A percentile compares a stretch with the other conserved stretches of the same genome.
These are phyloP conservation scores for Heliconius ethilla DNA, from an alignment of 2,888 invertebrate genomes.

Conservation along the genomic window DNA sequence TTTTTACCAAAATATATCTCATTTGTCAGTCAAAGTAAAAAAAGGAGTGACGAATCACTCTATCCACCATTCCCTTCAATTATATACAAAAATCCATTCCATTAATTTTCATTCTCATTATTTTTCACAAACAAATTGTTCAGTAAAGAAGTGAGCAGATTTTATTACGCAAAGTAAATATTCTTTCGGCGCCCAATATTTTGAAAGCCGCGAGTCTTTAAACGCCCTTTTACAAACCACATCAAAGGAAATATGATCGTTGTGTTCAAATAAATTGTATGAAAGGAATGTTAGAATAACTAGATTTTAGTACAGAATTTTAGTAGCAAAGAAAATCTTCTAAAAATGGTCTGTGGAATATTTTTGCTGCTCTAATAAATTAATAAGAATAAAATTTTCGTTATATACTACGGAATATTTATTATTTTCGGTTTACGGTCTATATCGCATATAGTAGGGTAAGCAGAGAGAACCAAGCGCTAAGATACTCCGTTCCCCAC, in stretches of 20 bases:
- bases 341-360: neutral
- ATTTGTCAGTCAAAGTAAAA: too few relatives aligned
- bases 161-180: conserved; percentile 26
- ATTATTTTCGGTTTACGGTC: neutral
- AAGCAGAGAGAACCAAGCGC: neutral
- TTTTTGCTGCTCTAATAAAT: neutral
- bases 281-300: conserved; percentile 9
- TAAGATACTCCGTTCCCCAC: neutral
- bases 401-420: too few relatives aligned
- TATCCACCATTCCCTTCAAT: neutral
- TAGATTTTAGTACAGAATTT: conserved; percentile 1
- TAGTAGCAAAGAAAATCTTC: neutral
- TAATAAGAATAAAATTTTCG: too few relatives aligned
- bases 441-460: neutral
- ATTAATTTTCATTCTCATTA: neutral
- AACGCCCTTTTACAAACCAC: conserved; percentile 25
- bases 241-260: conserved; percentile 26
- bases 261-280: conserved; percentile 19
- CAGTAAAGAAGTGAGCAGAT: conserved; percentile 11
- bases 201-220: conserved; percentile 18
- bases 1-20: too few relatives aligned
- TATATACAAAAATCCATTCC: neutral
- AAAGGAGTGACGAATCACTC: neutral
- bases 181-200: conserved; percentile 24
- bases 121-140: conserved; percentile 12